These are phyloP conservation scores for Drosophila emarginata DNA, from an alignment of 2,888 invertebrate genomes.

Conservation along the genomic window DNA sequence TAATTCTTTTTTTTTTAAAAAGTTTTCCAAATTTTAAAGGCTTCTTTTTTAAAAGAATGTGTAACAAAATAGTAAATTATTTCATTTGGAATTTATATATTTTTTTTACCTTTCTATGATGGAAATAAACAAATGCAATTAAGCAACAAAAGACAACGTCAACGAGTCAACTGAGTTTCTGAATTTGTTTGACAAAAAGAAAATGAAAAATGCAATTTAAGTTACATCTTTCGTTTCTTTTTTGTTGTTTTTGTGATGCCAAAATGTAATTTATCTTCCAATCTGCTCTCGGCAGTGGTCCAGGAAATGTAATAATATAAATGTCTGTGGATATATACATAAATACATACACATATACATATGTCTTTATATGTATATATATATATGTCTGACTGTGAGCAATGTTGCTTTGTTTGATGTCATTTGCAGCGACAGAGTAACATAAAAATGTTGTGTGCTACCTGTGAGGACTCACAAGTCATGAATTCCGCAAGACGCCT, in stretches of 20 bases:
- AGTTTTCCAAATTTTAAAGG: too few relatives aligned
- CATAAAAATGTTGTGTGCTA: constrained; percentile 14
- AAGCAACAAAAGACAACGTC: not conserved
- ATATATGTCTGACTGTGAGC: constrained; percentile 38
- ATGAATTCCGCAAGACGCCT: constrained; percentile 27
- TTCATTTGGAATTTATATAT: not conserved
- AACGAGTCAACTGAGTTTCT: not conserved
- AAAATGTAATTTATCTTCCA: constrained; percentile 5
- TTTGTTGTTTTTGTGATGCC: not conserved
- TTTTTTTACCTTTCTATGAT: not conserved
- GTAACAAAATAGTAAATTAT: not conserved
- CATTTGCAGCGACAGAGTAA: constrained; percentile 48
- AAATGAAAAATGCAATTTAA: not conserved
- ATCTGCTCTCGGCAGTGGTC: constrained; percentile 21
- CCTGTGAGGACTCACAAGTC: constrained; percentile 6
- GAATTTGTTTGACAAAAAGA: not conserved
- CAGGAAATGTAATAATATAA: constrained; percentile 41
- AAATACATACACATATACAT: constrained; percentile 48
- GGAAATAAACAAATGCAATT: not conserved
- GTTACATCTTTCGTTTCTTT: not conserved
- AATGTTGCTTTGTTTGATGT: constrained; percentile 49
- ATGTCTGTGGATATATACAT: not conserved
- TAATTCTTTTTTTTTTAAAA: too few relatives aligned
- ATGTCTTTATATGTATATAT: constrained; percentile 27
- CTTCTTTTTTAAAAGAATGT: not conserved